A percentile compares a stretch with the other conserved stretches of the same genome.
These are phyloP conservation scores for Acronicta aceris DNA, from an alignment of 2,888 invertebrate species.

Conservation along the genomic window DNA sequence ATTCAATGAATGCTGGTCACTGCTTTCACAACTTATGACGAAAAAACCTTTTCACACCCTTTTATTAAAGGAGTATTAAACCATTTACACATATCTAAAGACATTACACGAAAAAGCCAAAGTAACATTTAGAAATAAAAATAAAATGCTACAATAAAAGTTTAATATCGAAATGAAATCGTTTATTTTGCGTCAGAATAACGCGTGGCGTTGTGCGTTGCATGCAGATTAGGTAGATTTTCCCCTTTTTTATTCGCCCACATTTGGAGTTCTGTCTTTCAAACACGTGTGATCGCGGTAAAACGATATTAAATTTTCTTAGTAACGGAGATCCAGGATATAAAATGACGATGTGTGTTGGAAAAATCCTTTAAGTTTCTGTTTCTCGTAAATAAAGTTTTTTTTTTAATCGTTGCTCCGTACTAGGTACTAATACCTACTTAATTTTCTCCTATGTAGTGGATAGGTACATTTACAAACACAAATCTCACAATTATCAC, in stretches of 20 bases:
- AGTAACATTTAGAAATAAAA: conserved; percentile 53
- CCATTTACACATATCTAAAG: conserved; percentile 10
- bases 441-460: too few species aligned
- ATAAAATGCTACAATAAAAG: conserved; percentile 56
- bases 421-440: too few species aligned
- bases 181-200: conserved; percentile 71
- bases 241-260: conserved; percentile 43
- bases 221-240: conserved; percentile 67
- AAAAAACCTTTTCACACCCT: background rate
- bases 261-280: conserved; percentile 35
- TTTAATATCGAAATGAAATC: conserved; percentile 67
- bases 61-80: background rate
- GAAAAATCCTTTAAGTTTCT: conserved; percentile 5
- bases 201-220: conserved; percentile 62
- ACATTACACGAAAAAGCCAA: conserved; percentile 13
- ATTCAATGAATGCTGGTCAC: too few species aligned
- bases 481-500: too few species aligned
- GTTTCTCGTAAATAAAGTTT: background rate
- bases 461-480: too few species aligned
- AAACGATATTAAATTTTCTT: conserved; percentile 50
- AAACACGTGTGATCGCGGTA: conserved; percentile 42
- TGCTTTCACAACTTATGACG: too few species aligned
- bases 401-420: too few species aligned
- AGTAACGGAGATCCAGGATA: conserved; percentile 13
- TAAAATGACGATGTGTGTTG: conserved; percentile 8